Base-by-base conservation (phyloP, 2,113 vertebrate genomes). In the Clarias batrachus region DNA sequence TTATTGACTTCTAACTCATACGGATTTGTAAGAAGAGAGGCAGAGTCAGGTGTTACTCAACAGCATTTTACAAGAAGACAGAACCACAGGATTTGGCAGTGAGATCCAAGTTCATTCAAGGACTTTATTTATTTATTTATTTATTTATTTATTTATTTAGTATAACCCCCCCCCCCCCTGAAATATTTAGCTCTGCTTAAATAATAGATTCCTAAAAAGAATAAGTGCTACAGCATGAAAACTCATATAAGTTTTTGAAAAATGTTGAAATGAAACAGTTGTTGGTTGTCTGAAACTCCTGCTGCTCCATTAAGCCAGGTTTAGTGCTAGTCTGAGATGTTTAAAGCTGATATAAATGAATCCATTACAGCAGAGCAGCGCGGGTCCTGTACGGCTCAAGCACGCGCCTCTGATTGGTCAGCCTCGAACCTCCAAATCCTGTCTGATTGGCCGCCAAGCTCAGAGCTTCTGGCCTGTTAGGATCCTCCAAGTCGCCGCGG, bases 371-470 rank as follows among this genome's bases (percentile, higher is more conserved):
- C 57, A 59, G 56, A 81, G 56, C 56, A 33, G 57, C 37, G 3
- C 48, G 68, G 81, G 48, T 87, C 48, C 37, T 82, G 17, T 30
- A 54, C 33, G 68, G 85, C 89, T 89, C 88, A 87, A 89, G 89
- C 88, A 91, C 84, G 56, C 76, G 73, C 84, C 85, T 83, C 90
- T 93, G 92, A 94, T 95, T 93, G 91, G 89, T 93, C 91, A 92
- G 87, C 90, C 92, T 92, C 88, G 81, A 41, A 89, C 86, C 87
- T 91, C 86, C 92, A 91, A 93, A 94, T 91, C 83, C 83, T 86
- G 81, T 89, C 86, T 76, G 85, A 94, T 92, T 94, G 92, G 93
- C 91, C 91, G 85, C 37, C 70, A 83, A 86, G 91, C 90, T 93
- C 91, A 62, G 9, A 84, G 86, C 65, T 62, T 63, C 14, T 73